A percentile compares a stretch with the other conserved stretches of the same genome.
phyloP scores from a whole-genome alignment of 53 echinoderm and acorn worm genomes.

The Arbacia lixula region DNA sequence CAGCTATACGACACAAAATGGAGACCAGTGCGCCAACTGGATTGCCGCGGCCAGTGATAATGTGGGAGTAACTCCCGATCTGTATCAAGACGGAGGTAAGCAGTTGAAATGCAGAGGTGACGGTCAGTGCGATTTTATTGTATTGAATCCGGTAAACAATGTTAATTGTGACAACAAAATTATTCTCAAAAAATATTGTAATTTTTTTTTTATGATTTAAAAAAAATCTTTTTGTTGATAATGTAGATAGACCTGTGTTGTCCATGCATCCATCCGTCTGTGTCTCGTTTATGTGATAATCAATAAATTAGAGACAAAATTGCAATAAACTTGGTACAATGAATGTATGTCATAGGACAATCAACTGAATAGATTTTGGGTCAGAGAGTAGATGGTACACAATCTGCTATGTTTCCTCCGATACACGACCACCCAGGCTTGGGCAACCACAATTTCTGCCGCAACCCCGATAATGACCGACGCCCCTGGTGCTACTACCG shows the following conservation, averaged over 20 bases:
- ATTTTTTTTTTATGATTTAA: no score
- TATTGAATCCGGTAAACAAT: no score
- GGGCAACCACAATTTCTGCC: constrained; percentile 93
- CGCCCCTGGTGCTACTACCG: constrained; percentile 93
- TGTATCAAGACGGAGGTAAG: constrained; percentile 82
- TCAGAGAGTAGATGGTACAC: neutral
- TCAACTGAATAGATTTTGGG: neutral
- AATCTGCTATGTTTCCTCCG: neutral
- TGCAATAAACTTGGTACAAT: neutral
- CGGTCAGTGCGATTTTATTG: no score
- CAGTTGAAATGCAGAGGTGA: no score
- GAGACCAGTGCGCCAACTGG: constrained; percentile 78
- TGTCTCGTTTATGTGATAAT: no score
- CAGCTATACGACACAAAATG: constrained; percentile 60
- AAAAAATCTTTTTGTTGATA: no score
- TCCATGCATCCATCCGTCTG: no score
- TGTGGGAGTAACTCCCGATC: constrained; percentile 65
- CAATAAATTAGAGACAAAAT: neutral
- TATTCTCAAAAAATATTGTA: no score
- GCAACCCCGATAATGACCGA: constrained; percentile 84
- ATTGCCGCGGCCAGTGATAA: constrained; percentile 51
- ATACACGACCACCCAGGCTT: no score
- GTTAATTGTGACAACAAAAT: no score
- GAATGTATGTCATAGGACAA: neutral
- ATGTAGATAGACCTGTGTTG: no score